Percentiles rank a stretch among this genome's conserved stretches.
These are phyloP conservation scores for Oscheius sp. DNA, from an alignment of 1,140 invertebrate genomes.

Conservation along the genomic window DNA sequence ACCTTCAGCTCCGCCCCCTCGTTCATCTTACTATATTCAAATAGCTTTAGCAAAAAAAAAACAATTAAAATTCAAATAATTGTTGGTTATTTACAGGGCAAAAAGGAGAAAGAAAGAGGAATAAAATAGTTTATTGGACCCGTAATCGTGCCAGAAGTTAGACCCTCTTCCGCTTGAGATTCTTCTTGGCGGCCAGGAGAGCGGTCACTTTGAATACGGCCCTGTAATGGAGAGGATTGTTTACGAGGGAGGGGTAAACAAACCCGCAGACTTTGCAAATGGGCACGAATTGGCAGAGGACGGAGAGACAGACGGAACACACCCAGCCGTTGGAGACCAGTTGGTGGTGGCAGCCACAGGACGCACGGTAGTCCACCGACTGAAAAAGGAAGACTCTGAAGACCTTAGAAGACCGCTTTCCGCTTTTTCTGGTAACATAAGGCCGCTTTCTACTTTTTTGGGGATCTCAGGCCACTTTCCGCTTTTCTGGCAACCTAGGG, in stretches of 20 bases:
- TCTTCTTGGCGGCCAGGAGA: neutral
- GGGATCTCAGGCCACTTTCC: too few species aligned
- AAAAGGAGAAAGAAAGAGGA: too few species aligned
- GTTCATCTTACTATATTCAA: too few species aligned
- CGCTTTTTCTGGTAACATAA: slow-evolving; percentile 1
- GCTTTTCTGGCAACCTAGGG: too few species aligned
- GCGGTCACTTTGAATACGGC: slow-evolving; percentile 12
- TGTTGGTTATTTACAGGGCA: too few species aligned
- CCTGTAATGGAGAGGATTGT: slow-evolving; percentile 8
- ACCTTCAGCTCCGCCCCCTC: too few species aligned
- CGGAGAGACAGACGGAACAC: slow-evolving; percentile 84
- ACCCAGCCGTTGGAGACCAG: slow-evolving; percentile 29
- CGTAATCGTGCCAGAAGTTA: too few species aligned
- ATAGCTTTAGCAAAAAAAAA: too few species aligned
- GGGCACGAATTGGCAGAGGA: slow-evolving; percentile 94
- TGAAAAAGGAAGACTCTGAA: slow-evolving; percentile 20
- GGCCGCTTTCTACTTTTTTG: too few species aligned
- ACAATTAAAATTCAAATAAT: too few species aligned
- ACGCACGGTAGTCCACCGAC: slow-evolving; percentile 33
- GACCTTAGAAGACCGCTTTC: too few species aligned
- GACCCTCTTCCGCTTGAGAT: neutral
- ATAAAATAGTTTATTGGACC: too few species aligned
- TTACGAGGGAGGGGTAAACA: slow-evolving; percentile 64
- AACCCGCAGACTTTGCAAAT: slow-evolving; percentile 95
- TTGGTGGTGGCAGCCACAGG: slow-evolving; percentile 31